phyloP scores from a whole-genome alignment of 2,888 invertebrate genomes.

The Pammene fasciana region DNA sequence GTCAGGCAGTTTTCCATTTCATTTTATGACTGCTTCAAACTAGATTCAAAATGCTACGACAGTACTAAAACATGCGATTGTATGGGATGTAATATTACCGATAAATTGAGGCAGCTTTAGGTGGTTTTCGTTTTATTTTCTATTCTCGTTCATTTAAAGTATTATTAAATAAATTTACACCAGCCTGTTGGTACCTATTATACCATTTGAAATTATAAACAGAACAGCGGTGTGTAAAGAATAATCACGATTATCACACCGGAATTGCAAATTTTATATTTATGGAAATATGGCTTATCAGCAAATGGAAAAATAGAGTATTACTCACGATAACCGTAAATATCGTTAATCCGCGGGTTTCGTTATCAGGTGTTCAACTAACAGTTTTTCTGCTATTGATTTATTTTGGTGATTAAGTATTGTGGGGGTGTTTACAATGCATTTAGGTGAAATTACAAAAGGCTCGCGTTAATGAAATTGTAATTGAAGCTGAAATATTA shows the following conservation, averaged over 20 bases:
- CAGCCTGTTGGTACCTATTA: too few relatives aligned
- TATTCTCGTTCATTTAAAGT: too few relatives aligned
- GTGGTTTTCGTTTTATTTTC: background rate
- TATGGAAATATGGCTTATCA: too few relatives aligned
- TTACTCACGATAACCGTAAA: background rate
- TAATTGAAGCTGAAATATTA: too few relatives aligned
- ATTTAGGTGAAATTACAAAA: too few relatives aligned
- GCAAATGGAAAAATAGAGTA: background rate
- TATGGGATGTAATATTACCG: background rate
- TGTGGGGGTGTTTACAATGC: background rate
- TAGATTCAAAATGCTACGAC: conserved; percentile 3
- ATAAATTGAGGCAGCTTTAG: background rate
- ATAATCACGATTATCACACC: background rate
- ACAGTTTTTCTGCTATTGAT: background rate
- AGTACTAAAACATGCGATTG: conserved; percentile 5
- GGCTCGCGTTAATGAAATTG: too few relatives aligned
- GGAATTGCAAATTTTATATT: background rate
- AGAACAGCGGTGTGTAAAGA: too few relatives aligned
- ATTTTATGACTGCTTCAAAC: conserved; percentile 24
- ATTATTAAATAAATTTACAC: too few relatives aligned
- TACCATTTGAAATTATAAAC: too few relatives aligned
- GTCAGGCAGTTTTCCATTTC: conserved; percentile 27
- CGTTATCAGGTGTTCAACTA: background rate
- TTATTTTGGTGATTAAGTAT: background rate
- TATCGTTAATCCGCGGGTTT: background rate